Conservation (phyloP, 2,888 invertebrate genomes). For the Spatulosminthurus flaviceps region DNA sequence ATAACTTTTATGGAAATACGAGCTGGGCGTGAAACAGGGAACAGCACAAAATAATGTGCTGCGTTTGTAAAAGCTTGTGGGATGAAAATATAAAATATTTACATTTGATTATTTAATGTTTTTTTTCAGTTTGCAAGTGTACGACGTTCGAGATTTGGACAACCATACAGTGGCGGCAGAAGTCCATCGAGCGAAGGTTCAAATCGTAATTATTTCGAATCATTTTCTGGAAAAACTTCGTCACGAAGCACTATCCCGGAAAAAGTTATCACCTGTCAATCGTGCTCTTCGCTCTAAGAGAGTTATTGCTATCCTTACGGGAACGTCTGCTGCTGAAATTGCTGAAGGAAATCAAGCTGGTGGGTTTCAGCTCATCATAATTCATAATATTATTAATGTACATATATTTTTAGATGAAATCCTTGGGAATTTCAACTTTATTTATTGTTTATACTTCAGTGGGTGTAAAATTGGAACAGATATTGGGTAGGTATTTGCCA, state of each 20-base stretch:
- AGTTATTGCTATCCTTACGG: slow-evolving; percentile 58
- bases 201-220: slow-evolving; percentile 62
- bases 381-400: too few species aligned
- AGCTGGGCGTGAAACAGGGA: too few species aligned
- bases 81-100: too few species aligned
- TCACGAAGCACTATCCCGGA: slow-evolving; percentile 56
- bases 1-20: too few species aligned
- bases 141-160: slow-evolving; percentile 61
- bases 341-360: slow-evolving; percentile 49
- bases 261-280: slow-evolving; percentile 60
- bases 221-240: slow-evolving; percentile 61
- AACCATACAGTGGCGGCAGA: slow-evolving; percentile 56
- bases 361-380: neutral
- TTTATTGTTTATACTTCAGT: too few species aligned
- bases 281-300: slow-evolving; percentile 60
- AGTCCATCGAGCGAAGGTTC: slow-evolving; percentile 62
- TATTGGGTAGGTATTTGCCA: too few species aligned
- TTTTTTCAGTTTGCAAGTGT: slow-evolving; percentile 60
- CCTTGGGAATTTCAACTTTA: neutral
- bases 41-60: too few species aligned
- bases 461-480: too few species aligned
- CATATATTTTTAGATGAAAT: neutral
- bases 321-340: slow-evolving; percentile 54
- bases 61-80: too few species aligned
- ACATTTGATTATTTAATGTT: too few species aligned